Base-by-base conservation (phyloP, 2,888 invertebrate species). In the Eupithecia centaureata region DNA sequence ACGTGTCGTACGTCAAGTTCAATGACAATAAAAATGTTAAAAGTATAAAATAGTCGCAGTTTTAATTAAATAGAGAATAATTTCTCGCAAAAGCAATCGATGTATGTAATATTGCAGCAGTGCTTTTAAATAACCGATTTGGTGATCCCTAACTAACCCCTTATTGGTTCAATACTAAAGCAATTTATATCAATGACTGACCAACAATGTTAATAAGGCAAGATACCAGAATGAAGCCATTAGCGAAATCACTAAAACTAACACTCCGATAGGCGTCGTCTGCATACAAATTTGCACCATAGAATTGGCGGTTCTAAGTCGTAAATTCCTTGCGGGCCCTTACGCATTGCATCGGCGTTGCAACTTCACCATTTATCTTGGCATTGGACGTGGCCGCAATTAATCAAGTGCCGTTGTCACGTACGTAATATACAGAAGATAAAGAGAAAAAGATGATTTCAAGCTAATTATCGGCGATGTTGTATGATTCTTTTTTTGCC, bases 401-500 rank as follows among this genome's bases (percentile, higher is more conserved):
- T 91, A 91, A 91, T 92, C 91, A 92, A 90, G 83, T 76, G 84
- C 83, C 86, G 89, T 88, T 91, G 91, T 91, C 91, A 90, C 87
- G 87, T 88, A 83, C 83, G 83, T 85, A 86, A 86, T 86, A 89
- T 87, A 86, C 83, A 77, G 80, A 77, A 82, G 87, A 86, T 89
- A 91, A 89, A 88, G 87, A 87, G 86, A 88, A 91, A 88, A 90
- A 87, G 86, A 91, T 90, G 89, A 91, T 91, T 90, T 87, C 85
- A 82, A 83, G 87, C 91, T 92, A 92, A 92, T 92, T 92, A 92
- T 89, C 87, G 83, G 78, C 82, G 84, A 83, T 87, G 87, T 85
- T 82, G 81, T 73, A 77, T 80, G 78, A 79, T 80, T 80, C 86
- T 86, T 90, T 89, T 89, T 86, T 80, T 79, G 79, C 83, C 89